A percentile compares a stretch with the other conserved stretches of the same genome.
phyloP scores from a whole-genome alignment of 2,888 invertebrate species.

The Tyria jacobaeae region DNA sequence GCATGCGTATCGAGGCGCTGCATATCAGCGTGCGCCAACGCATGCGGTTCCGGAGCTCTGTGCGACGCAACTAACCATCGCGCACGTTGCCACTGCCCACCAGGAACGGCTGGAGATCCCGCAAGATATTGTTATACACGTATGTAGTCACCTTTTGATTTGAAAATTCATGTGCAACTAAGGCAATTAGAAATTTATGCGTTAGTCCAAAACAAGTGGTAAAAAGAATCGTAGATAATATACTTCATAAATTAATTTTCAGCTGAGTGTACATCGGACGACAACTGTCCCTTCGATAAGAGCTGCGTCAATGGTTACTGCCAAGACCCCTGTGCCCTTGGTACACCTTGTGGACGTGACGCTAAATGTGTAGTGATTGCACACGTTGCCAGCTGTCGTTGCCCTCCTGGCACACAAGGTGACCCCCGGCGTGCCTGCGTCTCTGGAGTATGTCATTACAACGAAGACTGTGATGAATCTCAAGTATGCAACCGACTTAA shows the following conservation, averaged over 20 bases:
- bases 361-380: conserved; percentile 91
- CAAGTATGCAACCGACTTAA: conserved; percentile 95
- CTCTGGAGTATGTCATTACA: conserved; percentile 93
- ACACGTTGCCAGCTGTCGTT: conserved; percentile 93
- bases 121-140: conserved; percentile 94
- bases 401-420: conserved; percentile 94
- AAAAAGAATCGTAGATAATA: not conserved
- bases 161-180: not conserved
- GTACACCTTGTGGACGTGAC: conserved; percentile 91
- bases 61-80: conserved; percentile 92
- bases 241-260: conserved; percentile 54
- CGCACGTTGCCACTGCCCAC: conserved; percentile 93
- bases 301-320: conserved; percentile 93
- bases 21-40: conserved; percentile 93
- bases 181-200: not conserved
- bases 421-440: conserved; percentile 94
- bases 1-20: conserved; percentile 94
- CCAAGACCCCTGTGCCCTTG: conserved; percentile 91
- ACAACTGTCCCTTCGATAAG: conserved; percentile 94
- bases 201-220: not conserved
- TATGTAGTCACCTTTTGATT: conserved; percentile 76
- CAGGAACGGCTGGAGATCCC: conserved; percentile 95
- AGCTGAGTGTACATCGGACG: conserved; percentile 93
- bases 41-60: conserved; percentile 93
- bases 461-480: conserved; percentile 94